These are phyloP conservation scores for Pollenia labialis DNA, from an alignment of 2,888 invertebrate genomes.

Conservation along the genomic window DNA sequence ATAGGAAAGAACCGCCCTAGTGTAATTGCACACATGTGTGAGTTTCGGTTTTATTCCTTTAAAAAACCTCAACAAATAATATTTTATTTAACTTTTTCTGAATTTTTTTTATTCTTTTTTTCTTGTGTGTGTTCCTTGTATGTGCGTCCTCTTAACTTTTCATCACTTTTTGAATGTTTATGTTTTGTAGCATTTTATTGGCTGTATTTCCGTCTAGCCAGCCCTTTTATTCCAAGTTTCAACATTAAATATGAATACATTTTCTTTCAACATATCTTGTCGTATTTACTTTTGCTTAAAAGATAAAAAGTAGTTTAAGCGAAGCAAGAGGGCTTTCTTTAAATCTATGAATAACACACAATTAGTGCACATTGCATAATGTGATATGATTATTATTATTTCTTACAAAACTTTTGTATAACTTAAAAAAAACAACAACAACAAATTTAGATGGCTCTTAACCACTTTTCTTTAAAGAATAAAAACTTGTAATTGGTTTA, in stretches of 20 bases:
- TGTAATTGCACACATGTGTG: not conserved
- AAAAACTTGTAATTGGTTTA: conserved; percentile 31
- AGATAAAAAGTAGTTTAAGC: conserved; percentile 31
- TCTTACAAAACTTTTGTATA: not conserved
- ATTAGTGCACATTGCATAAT: not conserved
- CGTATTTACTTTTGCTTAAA: conserved; percentile 26
- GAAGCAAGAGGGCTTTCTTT: not conserved
- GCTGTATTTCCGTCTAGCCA: conserved; percentile 57
- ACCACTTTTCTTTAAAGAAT: not conserved
- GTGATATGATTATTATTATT: conserved; percentile 13
- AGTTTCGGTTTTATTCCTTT: not conserved
- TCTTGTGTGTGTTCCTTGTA: not conserved
- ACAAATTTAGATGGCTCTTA: conserved; percentile 1
- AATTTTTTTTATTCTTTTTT: not conserved
- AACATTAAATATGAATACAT: not conserved
- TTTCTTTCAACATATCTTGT: not conserved
- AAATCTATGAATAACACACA: not conserved
- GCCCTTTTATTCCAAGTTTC: conserved; percentile 38
- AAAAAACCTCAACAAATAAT: not conserved
- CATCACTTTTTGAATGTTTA: conserved; percentile 26
- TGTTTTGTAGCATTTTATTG: conserved; percentile 62
- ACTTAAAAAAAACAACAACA: not conserved
- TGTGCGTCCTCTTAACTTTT: not conserved
- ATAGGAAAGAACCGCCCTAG: too few species aligned
- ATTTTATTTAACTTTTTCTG: not conserved